A percentile compares a stretch with the other conserved stretches of the same genome.
Evolutionary conservation across 2,888 invertebrate genomes (phyloP).

Genomic region (Periphyllus acericola): DNA sequence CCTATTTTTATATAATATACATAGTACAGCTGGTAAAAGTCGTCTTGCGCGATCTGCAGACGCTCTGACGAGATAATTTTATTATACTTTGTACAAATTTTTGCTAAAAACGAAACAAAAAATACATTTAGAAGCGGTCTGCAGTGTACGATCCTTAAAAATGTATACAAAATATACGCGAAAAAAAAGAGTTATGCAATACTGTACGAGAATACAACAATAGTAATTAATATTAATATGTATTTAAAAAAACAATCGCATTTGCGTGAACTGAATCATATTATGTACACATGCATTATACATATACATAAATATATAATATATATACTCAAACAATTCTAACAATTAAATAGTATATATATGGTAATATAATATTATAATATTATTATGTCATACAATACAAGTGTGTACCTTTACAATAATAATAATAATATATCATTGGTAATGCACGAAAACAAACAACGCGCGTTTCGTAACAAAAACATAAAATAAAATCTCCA

Average conservation of each 20-base stretch:
- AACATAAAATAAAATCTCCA: background rate
- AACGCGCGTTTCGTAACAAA: background rate
- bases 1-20: background rate
- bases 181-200: background rate
- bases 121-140: background rate
- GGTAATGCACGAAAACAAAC: background rate
- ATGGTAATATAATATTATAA: background rate
- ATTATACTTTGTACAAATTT: constrained; percentile 30
- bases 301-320: background rate
- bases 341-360: background rate
- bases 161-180: background rate
- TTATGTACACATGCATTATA: background rate
- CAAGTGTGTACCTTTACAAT: background rate
- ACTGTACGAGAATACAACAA: background rate
- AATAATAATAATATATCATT: background rate
- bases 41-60: background rate
- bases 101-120: constrained; percentile 8
- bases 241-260: background rate
- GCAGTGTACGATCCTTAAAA: background rate
- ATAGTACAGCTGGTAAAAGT: background rate
- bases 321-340: background rate
- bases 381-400: background rate
- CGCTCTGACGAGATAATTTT: background rate
- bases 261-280: background rate
- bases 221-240: background rate